phyloP scores from a whole-genome alignment of 2,888 invertebrate genomes.

The Drosophila longiperda region DNA sequence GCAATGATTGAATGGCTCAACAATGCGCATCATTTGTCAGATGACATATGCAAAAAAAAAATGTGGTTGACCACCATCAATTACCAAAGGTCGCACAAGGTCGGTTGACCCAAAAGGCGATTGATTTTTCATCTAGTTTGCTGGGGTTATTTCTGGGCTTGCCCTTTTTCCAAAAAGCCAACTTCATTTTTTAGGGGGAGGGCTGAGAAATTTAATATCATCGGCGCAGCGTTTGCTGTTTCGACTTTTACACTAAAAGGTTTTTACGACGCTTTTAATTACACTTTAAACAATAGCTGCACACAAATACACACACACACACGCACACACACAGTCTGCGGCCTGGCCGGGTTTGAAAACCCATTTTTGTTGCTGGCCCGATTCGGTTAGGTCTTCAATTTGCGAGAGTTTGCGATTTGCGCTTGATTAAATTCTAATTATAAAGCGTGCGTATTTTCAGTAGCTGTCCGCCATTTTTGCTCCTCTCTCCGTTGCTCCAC shows the following conservation, averaged over 20 bases:
- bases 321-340: neutral
- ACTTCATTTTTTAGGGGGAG: slow-evolving; percentile 24
- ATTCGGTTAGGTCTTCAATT: slow-evolving; percentile 40
- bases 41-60: slow-evolving; percentile 66
- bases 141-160: slow-evolving; percentile 24
- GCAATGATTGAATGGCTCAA: slow-evolving; percentile 51
- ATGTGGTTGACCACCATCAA: slow-evolving; percentile 45
- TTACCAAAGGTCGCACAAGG: slow-evolving; percentile 71
- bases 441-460: slow-evolving; percentile 76
- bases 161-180: slow-evolving; percentile 17
- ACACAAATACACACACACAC: slow-evolving; percentile 22
- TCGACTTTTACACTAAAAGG: slow-evolving; percentile 70
- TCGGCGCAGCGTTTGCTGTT: slow-evolving; percentile 22
- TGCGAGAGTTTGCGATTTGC: slow-evolving; percentile 76
- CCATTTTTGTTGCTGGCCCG: slow-evolving; percentile 36
- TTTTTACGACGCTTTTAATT: slow-evolving; percentile 75
- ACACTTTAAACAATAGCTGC: slow-evolving; percentile 75
- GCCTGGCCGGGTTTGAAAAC: slow-evolving; percentile 12
- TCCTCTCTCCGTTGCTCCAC: neutral
- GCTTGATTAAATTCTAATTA: slow-evolving; percentile 82
- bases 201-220: slow-evolving; percentile 71
- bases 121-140: slow-evolving; percentile 53
- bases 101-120: slow-evolving; percentile 53
- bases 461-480: slow-evolving; percentile 20
- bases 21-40: slow-evolving; percentile 69